These are phyloP conservation scores for Chunga burmeisteri DNA, from an alignment of 2,113 vertebrate species.

Conservation along the genomic window DNA sequence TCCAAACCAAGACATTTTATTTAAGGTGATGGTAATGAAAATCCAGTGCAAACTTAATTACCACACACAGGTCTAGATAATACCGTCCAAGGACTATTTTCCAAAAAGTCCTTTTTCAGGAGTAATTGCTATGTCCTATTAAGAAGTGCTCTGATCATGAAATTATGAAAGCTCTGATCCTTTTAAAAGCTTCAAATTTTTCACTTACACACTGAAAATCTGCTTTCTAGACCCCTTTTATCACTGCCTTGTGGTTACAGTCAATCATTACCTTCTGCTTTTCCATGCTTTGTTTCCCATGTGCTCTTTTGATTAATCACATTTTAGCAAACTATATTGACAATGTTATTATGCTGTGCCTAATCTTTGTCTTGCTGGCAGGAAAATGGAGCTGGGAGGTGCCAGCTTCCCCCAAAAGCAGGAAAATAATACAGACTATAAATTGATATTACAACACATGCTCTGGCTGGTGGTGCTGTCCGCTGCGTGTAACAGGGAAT, in stretches of 20 bases:
- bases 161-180: conserved; percentile 29
- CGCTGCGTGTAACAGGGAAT: background rate
- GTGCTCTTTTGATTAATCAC: background rate
- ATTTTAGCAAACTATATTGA: background rate
- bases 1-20: background rate
- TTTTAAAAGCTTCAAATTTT: conserved; percentile 34
- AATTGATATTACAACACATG: background rate
- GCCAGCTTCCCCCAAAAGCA: background rate
- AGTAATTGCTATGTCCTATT: conserved; percentile 10
- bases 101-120: background rate
- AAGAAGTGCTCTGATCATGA: conserved; percentile 36
- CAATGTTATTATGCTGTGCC: background rate
- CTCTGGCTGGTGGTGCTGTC: background rate
- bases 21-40: background rate
- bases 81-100: background rate
- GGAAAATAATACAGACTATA: background rate
- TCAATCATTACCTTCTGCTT: conserved; percentile 26
- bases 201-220: background rate
- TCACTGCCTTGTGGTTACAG: conserved; percentile 7
- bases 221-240: conserved; percentile 8
- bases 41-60: background rate
- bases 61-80: background rate
- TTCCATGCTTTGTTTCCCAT: conserved; percentile 7
- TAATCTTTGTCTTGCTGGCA: background rate
- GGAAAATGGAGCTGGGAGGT: background rate